Conservation (phyloP, 53 echinoderm and acorn worm species). For the Holothuria leucospilota region DNA sequence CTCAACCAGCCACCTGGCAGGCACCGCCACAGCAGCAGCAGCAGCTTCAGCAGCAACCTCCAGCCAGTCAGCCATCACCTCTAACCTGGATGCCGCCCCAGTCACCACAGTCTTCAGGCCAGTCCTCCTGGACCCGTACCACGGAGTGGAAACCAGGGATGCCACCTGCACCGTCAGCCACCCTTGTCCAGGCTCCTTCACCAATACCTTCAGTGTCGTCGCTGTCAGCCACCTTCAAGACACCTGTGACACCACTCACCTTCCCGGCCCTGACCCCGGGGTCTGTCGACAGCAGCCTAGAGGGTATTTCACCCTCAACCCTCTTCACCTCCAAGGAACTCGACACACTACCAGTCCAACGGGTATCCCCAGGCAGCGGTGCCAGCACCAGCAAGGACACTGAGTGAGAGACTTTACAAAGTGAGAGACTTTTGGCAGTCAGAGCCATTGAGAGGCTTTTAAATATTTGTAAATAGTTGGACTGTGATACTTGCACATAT, state of each 20-base stretch:
- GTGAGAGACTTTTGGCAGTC: too few relatives aligned
- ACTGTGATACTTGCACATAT: conserved; percentile 7
- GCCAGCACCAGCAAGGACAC: not conserved
- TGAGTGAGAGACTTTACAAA: not conserved
- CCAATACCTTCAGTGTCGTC: too few relatives aligned
- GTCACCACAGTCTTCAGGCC: conserved; percentile 41
- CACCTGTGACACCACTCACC: too few relatives aligned
- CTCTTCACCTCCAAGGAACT: too few relatives aligned
- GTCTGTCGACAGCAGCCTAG: conserved; percentile 24
- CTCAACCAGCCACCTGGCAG: too few relatives aligned
- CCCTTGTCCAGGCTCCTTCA: conserved; percentile 44
- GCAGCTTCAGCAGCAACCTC: conserved; percentile 40
- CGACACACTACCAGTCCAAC: conserved; percentile 8
- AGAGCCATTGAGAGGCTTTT: too few relatives aligned
- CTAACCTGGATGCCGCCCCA: too few relatives aligned
- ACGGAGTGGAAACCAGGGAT: conserved; percentile 39
- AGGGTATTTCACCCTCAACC: conserved; percentile 26
- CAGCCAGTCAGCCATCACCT: conserved; percentile 22
- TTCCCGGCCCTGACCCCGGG: too few relatives aligned
- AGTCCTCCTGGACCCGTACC: conserved; percentile 47
- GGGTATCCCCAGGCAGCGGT: not conserved
- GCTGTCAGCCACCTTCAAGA: too few relatives aligned
- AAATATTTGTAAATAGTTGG: too few relatives aligned
- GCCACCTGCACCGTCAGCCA: conserved; percentile 48
- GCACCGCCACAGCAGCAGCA: too few relatives aligned